phyloP scores from a whole-genome alignment of 2,113 vertebrate genomes.

The Sebastes fasciatus region DNA sequence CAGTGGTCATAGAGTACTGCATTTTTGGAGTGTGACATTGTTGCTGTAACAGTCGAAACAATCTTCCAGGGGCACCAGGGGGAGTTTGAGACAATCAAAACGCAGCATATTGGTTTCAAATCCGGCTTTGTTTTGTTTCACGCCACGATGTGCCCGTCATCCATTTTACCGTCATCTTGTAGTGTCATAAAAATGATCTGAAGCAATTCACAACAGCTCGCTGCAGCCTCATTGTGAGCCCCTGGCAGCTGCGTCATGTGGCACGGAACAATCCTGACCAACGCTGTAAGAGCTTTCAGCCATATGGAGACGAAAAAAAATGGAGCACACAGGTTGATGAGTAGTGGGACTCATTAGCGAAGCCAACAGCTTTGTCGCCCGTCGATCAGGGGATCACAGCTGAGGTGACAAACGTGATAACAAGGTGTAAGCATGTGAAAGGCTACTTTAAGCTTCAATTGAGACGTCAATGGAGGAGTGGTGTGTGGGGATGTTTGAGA shows the following conservation, averaged over 20 bases:
- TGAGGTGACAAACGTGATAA: neutral
- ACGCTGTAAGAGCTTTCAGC: neutral
- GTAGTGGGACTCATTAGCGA: neutral
- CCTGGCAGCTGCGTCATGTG: slow-evolving; percentile 20
- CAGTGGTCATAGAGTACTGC: slow-evolving; percentile 6
- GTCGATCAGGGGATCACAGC: neutral
- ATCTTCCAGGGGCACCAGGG: neutral
- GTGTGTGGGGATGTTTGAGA: neutral
- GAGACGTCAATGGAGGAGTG: neutral
- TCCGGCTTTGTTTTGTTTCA: slow-evolving; percentile 19
- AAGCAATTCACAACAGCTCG: slow-evolving; percentile 22
- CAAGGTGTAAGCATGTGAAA: neutral
- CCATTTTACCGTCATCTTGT: slow-evolving; percentile 9
- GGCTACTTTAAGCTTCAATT: neutral
- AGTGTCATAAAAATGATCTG: slow-evolving; percentile 32
- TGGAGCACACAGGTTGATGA: slow-evolving; percentile 13
- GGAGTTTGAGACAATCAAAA: slow-evolving; percentile 11
- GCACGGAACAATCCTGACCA: neutral
- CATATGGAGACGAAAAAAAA: slow-evolving; percentile 19
- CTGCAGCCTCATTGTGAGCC: neutral
- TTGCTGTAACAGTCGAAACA: slow-evolving; percentile 25
- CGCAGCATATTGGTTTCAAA: neutral
- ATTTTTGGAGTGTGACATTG: slow-evolving; percentile 37
- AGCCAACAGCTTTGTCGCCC: neutral
- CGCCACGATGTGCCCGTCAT: neutral